Evolutionary conservation across 2,113 vertebrate genomes (phyloP).

Genomic region (Entomyzon cyanotis): DNA sequence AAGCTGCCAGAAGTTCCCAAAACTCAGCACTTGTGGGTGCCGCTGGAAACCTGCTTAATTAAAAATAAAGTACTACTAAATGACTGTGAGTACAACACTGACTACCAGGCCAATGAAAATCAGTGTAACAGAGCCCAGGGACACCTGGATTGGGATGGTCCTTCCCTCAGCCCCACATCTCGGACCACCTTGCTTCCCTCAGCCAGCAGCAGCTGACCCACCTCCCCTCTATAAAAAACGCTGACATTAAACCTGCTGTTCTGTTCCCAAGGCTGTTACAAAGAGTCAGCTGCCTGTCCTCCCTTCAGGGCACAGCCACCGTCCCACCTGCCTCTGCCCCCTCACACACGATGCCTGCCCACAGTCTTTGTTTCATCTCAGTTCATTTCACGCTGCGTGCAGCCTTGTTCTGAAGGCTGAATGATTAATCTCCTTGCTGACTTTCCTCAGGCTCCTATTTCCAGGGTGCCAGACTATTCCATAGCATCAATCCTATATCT

Average conservation of each 20-base stretch:
- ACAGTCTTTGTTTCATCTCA: not conserved
- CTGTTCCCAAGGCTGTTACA: not conserved
- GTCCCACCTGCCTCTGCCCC: not conserved
- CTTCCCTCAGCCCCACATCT: too few relatives aligned
- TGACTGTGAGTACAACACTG: too few relatives aligned
- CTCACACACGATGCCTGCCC: not conserved
- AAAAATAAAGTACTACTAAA: not conserved
- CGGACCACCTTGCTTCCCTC: too few relatives aligned
- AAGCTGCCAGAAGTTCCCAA: not conserved
- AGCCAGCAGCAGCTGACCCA: not conserved
- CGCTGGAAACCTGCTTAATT: not conserved
- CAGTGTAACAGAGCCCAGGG: not conserved
- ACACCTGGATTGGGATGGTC: fast-evolving
- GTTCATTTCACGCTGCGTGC: not conserved
- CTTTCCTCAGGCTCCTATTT: not conserved
- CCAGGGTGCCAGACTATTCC: not conserved
- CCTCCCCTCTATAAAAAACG: too few relatives aligned
- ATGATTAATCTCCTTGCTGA: not conserved
- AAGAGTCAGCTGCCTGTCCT: not conserved
- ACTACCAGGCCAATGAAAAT: not conserved
- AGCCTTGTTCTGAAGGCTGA: not conserved
- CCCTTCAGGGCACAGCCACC: not conserved
- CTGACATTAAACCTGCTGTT: not conserved
- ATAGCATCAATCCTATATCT: not conserved
- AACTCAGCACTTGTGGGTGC: not conserved